phyloP scores from a whole-genome alignment of 2,113 vertebrate species.

The Bufo bufo region DNA sequence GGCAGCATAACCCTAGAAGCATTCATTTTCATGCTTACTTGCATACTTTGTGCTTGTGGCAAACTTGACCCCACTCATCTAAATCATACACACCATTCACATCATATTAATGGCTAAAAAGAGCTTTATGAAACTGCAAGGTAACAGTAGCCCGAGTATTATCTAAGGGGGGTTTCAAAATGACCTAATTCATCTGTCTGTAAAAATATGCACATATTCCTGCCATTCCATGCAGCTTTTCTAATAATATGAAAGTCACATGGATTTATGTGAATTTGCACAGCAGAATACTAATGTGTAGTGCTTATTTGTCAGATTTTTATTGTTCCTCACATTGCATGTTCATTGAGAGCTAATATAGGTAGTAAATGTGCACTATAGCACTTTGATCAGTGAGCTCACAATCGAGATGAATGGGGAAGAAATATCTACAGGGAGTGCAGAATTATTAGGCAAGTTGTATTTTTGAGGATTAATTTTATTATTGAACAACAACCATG shows the following conservation, averaged over 20 bases:
- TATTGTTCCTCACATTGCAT: not conserved
- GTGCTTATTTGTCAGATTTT: not conserved
- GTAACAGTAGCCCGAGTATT: slow-evolving; percentile 26
- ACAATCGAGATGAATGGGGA: not conserved
- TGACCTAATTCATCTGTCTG: slow-evolving; percentile 38
- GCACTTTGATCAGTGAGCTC: not conserved
- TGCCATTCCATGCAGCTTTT: not conserved
- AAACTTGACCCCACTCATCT: slow-evolving; percentile 40
- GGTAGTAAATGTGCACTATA: not conserved
- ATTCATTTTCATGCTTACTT: slow-evolving; percentile 36
- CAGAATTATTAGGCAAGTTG: too few species aligned
- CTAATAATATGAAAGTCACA: not conserved
- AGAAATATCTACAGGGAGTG: not conserved
- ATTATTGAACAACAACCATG: too few species aligned
- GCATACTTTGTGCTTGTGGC: slow-evolving; percentile 32
- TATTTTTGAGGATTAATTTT: too few species aligned
- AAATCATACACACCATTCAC: slow-evolving; percentile 43
- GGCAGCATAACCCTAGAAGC: slow-evolving; percentile 33
- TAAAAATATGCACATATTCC: not conserved
- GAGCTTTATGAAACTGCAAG: slow-evolving; percentile 23
- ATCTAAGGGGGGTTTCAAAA: slow-evolving; percentile 19
- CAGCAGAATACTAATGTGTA: not conserved
- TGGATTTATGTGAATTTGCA: not conserved
- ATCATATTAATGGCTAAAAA: slow-evolving; percentile 38
- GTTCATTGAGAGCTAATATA: not conserved